Evolutionary conservation across 2,113 vertebrate species (phyloP).

Genomic region (Vidua macroura): DNA sequence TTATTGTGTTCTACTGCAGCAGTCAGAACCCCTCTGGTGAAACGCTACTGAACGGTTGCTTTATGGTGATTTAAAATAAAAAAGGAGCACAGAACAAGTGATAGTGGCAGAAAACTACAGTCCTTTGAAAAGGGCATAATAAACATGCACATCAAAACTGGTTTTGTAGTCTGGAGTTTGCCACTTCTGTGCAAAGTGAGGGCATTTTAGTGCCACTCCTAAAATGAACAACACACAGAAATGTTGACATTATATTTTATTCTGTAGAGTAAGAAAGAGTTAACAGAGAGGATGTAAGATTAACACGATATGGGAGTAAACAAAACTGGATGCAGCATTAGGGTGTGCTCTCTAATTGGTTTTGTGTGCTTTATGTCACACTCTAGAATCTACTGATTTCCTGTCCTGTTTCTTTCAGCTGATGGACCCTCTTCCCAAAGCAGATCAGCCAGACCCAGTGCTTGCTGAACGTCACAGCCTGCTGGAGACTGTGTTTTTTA

Average conservation of each 20-base stretch:
- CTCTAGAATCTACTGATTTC: background rate
- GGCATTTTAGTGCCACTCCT: slow-evolving; percentile 8
- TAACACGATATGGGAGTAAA: background rate
- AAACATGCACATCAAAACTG: slow-evolving; percentile 12
- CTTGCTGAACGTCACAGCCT: background rate
- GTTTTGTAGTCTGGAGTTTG: background rate
- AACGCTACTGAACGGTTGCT: slow-evolving; percentile 18
- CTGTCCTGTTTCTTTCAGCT: background rate
- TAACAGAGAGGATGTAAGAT: background rate
- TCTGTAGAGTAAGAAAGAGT: background rate
- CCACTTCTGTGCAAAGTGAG: background rate
- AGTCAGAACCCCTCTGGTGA: slow-evolving; percentile 34
- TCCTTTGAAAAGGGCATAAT: slow-evolving; percentile 31
- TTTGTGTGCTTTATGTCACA: background rate
- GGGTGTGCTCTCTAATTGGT: background rate
- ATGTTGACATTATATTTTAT: background rate
- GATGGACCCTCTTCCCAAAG: background rate
- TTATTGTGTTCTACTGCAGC: background rate
- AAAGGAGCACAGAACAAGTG: slow-evolving; percentile 12
- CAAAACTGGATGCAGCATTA: background rate
- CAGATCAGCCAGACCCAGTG: background rate
- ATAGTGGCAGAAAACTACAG: slow-evolving; percentile 38
- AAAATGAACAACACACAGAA: background rate
- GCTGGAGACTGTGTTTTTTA: background rate
- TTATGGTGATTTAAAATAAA: slow-evolving; percentile 49